phyloP scores from a whole-genome alignment of 2,797 vertebrate species.

The Saguinus oedipus region DNA sequence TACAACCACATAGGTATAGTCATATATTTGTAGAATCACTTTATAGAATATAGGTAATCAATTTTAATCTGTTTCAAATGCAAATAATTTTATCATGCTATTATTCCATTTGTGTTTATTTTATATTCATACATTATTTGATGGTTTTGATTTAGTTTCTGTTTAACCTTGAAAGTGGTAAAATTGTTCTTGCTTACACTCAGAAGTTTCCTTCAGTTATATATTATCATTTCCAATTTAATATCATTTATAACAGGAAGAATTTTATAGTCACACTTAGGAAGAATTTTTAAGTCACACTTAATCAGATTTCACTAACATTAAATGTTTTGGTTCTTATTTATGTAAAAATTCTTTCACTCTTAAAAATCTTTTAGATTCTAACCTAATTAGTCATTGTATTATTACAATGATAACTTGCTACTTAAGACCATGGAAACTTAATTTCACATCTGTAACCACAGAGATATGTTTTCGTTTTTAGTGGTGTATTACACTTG shows the following conservation, averaged over 20 bases:
- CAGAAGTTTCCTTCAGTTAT: not conserved
- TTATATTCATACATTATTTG: not conserved
- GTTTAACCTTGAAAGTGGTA: not conserved
- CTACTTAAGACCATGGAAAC: not conserved
- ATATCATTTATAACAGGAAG: not conserved
- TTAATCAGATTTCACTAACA: constrained; percentile 1
- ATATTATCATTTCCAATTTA: not conserved
- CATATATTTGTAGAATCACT: constrained; percentile 9
- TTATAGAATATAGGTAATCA: constrained; percentile 19
- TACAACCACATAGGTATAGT: not conserved
- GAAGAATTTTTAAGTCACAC: not conserved
- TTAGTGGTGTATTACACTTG: not conserved
- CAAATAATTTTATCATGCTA: not conserved
- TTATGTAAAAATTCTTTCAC: not conserved
- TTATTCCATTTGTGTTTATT: not conserved
- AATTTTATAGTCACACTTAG: not conserved
- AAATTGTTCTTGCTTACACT: not conserved
- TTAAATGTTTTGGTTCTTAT: constrained; percentile 27
- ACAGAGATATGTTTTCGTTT: not conserved
- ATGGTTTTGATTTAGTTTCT: constrained; percentile 16
- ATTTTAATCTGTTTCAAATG: constrained; percentile 4
- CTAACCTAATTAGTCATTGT: not conserved
- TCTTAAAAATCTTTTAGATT: constrained; percentile 32
- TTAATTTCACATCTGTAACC: not conserved
- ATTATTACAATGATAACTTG: not conserved